phyloP scores from a whole-genome alignment of 2,888 invertebrate species.

The Bhutanitis thaidina region DNA sequence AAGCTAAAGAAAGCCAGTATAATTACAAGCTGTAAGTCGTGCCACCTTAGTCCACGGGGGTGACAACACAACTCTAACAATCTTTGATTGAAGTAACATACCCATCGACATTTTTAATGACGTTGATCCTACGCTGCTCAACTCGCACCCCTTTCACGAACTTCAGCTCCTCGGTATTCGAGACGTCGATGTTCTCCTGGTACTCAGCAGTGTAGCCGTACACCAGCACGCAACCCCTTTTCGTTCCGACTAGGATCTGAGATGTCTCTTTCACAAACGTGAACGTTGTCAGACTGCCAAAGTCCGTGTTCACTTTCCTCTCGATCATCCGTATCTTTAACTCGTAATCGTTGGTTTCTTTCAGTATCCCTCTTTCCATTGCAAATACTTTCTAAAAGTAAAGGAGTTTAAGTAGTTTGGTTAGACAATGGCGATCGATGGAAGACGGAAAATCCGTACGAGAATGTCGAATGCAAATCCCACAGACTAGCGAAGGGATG shows the following conservation, averaged over 20 bases:
- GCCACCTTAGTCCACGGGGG: too few species aligned
- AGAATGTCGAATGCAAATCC: too few species aligned
- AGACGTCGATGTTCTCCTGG: constrained; percentile 37
- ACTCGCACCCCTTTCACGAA: constrained; percentile 74
- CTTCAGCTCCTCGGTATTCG: constrained; percentile 52
- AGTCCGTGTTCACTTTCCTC: constrained; percentile 39
- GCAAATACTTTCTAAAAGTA: constrained; percentile 52
- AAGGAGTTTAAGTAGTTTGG: neutral
- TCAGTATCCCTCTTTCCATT: constrained; percentile 51
- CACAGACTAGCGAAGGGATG: too few species aligned
- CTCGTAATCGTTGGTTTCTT: constrained; percentile 54
- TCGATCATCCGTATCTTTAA: constrained; percentile 45
- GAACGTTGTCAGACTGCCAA: constrained; percentile 71
- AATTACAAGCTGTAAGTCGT: too few species aligned
- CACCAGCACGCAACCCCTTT: constrained; percentile 67
- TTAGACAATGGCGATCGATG: too few species aligned
- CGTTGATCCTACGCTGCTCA: constrained; percentile 58
- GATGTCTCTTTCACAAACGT: constrained; percentile 70
- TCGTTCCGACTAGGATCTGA: constrained; percentile 72
- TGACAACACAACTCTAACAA: too few species aligned
- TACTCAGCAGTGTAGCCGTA: constrained; percentile 73
- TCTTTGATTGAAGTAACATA: too few species aligned
- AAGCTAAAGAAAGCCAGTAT: too few species aligned
- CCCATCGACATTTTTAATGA: constrained; percentile 74
- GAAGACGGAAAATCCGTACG: too few species aligned